A percentile compares a stretch with the other conserved stretches of the same genome.
phyloP scores from a whole-genome alignment of 1,140 invertebrate genomes.

The Drosophila tani region DNA sequence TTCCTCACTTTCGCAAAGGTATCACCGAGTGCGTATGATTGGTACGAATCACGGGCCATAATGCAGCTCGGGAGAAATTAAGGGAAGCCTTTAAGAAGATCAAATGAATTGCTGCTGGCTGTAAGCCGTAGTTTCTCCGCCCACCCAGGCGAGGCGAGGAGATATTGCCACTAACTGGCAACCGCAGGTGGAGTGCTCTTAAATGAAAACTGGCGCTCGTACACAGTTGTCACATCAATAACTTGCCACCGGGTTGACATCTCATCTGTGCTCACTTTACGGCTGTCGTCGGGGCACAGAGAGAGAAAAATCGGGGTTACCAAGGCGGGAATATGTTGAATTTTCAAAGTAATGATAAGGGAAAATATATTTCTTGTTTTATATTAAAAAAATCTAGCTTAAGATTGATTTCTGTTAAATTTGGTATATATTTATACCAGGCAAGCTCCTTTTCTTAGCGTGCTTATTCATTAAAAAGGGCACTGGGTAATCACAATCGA shows the following conservation, averaged over 20 bases:
- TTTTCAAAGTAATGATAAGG: too few relatives aligned
- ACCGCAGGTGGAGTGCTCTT: constrained; percentile 24
- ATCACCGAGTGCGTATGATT: background rate
- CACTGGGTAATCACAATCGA: background rate
- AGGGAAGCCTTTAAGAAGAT: background rate
- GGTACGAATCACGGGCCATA: background rate
- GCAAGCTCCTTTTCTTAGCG: background rate
- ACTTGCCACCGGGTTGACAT: constrained; percentile 18
- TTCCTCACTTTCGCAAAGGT: too few relatives aligned
- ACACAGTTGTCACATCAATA: constrained; percentile 42
- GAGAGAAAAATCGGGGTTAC: background rate
- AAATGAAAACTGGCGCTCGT: constrained; percentile 23
- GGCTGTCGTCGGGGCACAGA: constrained; percentile 5
- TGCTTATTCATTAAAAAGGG: background rate
- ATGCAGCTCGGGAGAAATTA: background rate
- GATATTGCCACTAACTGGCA: constrained; percentile 5
- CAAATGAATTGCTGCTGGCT: background rate
- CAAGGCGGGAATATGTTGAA: too few relatives aligned
- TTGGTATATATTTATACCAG: too few relatives aligned
- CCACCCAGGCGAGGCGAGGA: background rate
- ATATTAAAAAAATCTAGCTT: too few relatives aligned
- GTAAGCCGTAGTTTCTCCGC: too few relatives aligned
- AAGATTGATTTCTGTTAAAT: too few relatives aligned
- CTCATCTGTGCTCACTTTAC: constrained; percentile 17
- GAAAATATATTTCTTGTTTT: too few relatives aligned